These are phyloP conservation scores for Kryptolebias marmoratus DNA, from an alignment of 2,113 vertebrate genomes.

Conservation along the genomic window DNA sequence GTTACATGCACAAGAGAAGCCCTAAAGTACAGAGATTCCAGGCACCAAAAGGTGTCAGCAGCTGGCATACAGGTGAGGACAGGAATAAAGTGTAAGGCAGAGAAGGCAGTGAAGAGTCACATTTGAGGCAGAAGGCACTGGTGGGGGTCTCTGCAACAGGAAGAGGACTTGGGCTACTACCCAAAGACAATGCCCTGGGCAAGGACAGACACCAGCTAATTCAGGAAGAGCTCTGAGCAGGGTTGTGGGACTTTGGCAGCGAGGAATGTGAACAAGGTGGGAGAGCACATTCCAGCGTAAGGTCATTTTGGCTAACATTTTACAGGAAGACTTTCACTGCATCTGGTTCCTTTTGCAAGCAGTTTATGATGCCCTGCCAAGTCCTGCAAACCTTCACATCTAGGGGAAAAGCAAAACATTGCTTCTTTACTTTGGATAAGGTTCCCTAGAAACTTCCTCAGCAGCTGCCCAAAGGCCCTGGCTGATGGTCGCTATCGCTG, in stretches of 20 bases:
- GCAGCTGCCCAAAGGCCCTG: neutral
- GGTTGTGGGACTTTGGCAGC: no score
- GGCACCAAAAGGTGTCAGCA: neutral
- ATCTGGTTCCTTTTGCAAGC: no score
- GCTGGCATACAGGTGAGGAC: neutral
- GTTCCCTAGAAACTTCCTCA: neutral
- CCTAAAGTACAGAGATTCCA: neutral
- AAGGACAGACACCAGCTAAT: neutral
- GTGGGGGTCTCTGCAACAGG: neutral
- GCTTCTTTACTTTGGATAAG: neutral
- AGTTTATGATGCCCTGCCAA: no score
- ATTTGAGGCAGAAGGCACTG: neutral
- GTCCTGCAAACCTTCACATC: no score
- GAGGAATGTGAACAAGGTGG: no score
- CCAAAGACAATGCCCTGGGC: neutral
- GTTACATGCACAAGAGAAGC: neutral
- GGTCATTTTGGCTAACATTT: no score
- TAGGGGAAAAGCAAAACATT: no score
- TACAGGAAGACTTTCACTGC: no score
- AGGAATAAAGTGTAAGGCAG: neutral
- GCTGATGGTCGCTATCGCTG: neutral
- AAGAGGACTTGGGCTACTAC: neutral
- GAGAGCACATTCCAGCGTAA: no score
- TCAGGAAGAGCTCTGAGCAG: neutral
- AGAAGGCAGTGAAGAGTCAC: neutral